Percentiles rank a stretch among this genome's conserved stretches.
phyloP scores from a whole-genome alignment of 2,113 vertebrate species.

The Erythrolamprus reginae region DNA sequence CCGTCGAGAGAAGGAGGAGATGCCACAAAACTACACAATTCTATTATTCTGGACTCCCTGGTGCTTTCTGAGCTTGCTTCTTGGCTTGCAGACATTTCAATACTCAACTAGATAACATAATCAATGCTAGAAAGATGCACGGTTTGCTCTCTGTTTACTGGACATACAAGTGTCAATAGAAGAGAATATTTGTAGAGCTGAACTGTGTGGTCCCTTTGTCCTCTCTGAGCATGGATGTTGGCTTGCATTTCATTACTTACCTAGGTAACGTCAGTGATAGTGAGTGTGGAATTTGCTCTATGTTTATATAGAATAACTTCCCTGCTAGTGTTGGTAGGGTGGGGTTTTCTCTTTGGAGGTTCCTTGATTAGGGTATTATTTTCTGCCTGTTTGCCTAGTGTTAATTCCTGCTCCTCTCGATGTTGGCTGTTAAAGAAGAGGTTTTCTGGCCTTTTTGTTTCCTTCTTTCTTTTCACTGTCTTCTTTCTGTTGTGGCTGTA shows the following conservation, averaged over 20 bases:
- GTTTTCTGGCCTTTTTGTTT: neutral
- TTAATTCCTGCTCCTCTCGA: neutral
- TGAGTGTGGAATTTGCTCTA: neutral
- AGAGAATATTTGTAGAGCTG: no score
- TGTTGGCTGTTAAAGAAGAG: neutral
- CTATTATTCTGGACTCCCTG: neutral
- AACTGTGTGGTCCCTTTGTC: neutral
- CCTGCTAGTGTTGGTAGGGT: neutral
- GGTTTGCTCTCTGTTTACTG: no score
- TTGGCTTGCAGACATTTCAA: neutral
- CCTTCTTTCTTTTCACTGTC: neutral
- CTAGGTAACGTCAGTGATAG: neutral
- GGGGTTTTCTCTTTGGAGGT: neutral
- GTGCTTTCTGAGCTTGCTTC: neutral
- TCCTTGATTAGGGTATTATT: neutral
- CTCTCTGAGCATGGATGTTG: neutral
- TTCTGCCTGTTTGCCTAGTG: neutral
- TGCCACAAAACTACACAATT: neutral
- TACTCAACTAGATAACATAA: neutral
- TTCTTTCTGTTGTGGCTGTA: no score
- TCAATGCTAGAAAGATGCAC: neutral
- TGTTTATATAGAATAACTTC: neutral
- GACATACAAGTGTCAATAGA: no score
- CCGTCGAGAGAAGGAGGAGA: no score
- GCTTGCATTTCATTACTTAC: neutral